These are phyloP conservation scores for Halocaridina rubra DNA, from an alignment of 2,888 invertebrate species.

Conservation along the genomic window DNA sequence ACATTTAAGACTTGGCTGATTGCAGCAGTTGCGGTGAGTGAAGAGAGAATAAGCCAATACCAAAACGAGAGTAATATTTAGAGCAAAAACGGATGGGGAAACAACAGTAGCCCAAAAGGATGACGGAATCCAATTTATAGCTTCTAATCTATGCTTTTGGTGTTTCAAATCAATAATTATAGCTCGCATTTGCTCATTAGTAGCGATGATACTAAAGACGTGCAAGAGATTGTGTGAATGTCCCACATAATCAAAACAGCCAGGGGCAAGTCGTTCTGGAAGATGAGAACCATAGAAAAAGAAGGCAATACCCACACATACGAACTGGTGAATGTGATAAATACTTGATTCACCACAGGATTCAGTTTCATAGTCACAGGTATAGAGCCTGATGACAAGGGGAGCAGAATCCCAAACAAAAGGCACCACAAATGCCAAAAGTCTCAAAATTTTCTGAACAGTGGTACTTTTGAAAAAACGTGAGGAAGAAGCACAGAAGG, in stretches of 20 bases:
- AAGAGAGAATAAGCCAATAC: not conserved
- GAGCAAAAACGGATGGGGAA: slow-evolving; percentile 44
- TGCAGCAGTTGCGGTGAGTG: not conserved
- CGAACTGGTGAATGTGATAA: slow-evolving; percentile 66
- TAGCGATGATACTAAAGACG: slow-evolving; percentile 69
- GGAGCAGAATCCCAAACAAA: slow-evolving; percentile 69
- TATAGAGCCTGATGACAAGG: slow-evolving; percentile 67
- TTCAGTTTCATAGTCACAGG: slow-evolving; percentile 60
- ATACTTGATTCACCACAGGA: slow-evolving; percentile 64
- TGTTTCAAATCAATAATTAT: slow-evolving; percentile 67
- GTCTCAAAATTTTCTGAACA: slow-evolving; percentile 67
- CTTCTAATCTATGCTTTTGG: slow-evolving; percentile 37
- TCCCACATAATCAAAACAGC: slow-evolving; percentile 71
- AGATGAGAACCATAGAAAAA: slow-evolving; percentile 71
- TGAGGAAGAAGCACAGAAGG: slow-evolving; percentile 68
- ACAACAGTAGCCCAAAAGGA: slow-evolving; percentile 28
- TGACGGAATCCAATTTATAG: slow-evolving; percentile 30
- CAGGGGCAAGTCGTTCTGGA: slow-evolving; percentile 71
- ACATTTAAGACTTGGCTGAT: not conserved
- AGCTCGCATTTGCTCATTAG: slow-evolving; percentile 69
- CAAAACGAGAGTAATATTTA: slow-evolving; percentile 28
- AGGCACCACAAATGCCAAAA: slow-evolving; percentile 68
- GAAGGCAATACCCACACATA: slow-evolving; percentile 68
- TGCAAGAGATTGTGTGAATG: slow-evolving; percentile 73
- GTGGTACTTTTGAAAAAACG: slow-evolving; percentile 66